Evolutionary conservation across 2,888 invertebrate genomes (phyloP).

Genomic region (Halocaridina rubra): DNA sequence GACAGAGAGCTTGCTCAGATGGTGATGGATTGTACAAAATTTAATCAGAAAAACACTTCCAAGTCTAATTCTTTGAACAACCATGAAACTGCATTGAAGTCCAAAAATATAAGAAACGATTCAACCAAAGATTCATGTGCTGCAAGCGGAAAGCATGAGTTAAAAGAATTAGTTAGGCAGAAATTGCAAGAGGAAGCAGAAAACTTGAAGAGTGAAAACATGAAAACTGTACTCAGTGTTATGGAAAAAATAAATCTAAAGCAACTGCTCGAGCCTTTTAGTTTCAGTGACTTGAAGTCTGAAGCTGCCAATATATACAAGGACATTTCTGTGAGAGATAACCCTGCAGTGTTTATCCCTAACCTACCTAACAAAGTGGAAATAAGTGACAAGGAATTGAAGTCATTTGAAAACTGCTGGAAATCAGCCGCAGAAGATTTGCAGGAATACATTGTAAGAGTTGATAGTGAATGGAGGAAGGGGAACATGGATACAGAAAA

Average conservation of each 20-base stretch:
- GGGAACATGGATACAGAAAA: neutral
- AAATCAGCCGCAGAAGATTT: neutral
- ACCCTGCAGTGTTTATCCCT: conserved; percentile 1
- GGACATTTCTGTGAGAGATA: neutral
- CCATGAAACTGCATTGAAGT: too few species aligned
- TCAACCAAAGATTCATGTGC: too few species aligned
- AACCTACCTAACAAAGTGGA: conserved; percentile 4
- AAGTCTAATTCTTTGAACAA: too few species aligned
- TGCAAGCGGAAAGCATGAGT: too few species aligned
- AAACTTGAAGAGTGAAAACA: neutral
- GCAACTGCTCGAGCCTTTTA: neutral
- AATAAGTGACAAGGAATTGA: neutral
- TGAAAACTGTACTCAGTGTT: neutral
- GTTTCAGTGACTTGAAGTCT: conserved; percentile 6
- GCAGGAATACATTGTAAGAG: neutral
- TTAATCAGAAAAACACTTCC: too few species aligned
- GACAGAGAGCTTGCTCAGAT: too few species aligned
- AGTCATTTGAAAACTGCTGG: neutral
- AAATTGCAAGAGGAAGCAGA: neutral
- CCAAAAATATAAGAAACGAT: too few species aligned
- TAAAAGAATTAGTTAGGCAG: too few species aligned
- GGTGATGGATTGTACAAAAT: too few species aligned
- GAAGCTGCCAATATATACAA: neutral
- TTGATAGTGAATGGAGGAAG: neutral
- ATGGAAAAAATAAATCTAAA: neutral